These are phyloP conservation scores for Gallinago stenura DNA, from an alignment of 2,797 vertebrate species.

Conservation along the genomic window DNA sequence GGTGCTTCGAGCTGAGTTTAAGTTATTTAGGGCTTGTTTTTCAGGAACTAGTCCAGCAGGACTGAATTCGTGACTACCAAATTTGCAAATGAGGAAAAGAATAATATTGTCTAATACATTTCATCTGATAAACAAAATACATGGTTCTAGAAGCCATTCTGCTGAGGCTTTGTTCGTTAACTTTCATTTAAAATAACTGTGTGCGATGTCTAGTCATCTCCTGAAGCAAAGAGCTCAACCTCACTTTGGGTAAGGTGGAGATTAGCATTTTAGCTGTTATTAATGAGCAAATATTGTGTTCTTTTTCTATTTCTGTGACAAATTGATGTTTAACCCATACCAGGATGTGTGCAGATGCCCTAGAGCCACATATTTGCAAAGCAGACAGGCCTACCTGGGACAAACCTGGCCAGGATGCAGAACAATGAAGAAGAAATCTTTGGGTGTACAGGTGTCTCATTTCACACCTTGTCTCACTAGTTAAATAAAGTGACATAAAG, in stretches of 20 bases:
- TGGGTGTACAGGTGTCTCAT: not conserved
- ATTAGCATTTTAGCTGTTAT: not conserved
- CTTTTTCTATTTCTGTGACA: not conserved
- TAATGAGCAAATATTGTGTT: not conserved
- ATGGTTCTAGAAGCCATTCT: not conserved
- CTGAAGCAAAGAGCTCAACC: not conserved
- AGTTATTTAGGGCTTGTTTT: slow-evolving; percentile 15
- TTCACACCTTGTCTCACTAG: not conserved
- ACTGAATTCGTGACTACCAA: slow-evolving; percentile 30
- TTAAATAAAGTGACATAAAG: not conserved
- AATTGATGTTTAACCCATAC: not conserved
- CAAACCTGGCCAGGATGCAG: not conserved
- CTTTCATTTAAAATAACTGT: not conserved
- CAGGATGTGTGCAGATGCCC: not conserved
- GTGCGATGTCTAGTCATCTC: not conserved
- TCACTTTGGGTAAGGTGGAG: not conserved
- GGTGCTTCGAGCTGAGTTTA: not conserved
- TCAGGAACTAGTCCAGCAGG: slow-evolving; percentile 42
- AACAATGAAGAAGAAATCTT: not conserved
- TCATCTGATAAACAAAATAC: not conserved
- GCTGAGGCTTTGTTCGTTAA: not conserved
- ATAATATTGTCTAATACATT: not conserved
- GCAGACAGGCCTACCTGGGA: not conserved
- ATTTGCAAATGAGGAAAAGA: slow-evolving; percentile 23
- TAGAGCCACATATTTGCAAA: not conserved